Percentiles rank a stretch among this genome's conserved stretches.
Evolutionary conservation across 2,113 vertebrate genomes (phyloP).

Genomic region (Syngnathus floridae): DNA sequence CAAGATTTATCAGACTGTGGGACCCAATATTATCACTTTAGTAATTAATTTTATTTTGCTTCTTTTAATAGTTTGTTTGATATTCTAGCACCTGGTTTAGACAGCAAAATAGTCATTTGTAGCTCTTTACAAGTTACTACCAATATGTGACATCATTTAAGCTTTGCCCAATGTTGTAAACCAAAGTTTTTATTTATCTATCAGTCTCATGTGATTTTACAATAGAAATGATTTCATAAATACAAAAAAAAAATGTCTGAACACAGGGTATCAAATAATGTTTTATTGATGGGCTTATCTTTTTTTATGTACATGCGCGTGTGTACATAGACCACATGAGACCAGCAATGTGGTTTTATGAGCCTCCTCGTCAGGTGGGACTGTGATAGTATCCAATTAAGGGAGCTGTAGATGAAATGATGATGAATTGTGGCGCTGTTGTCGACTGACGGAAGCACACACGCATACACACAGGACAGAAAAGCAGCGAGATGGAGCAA

Average conservation of each 20-base stretch:
- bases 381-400: slow-evolving; percentile 85
- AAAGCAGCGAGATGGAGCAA: slow-evolving; percentile 32
- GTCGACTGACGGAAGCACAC: slow-evolving; percentile 57
- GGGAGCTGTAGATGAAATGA: slow-evolving; percentile 83
- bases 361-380: slow-evolving; percentile 61
- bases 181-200: neutral
- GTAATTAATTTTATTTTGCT: neutral
- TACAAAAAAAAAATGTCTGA: neutral
- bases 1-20: no score
- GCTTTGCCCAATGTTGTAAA: neutral
- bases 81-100: no score
- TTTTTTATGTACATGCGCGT: neutral
- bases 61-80: neutral
- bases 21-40: neutral
- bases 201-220: neutral
- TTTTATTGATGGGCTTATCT: slow-evolving; percentile 7
- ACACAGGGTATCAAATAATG: neutral
- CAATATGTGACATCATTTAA: neutral
- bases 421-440: slow-evolving; percentile 77
- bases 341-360: slow-evolving; percentile 6
- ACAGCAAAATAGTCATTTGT: neutral
- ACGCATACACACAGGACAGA: slow-evolving; percentile 19
- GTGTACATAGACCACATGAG: neutral
- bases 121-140: neutral
- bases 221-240: neutral